Percentiles rank a stretch among this genome's conserved stretches.
Evolutionary conservation across 2,888 invertebrate genomes (phyloP).

Genomic region (Tridacna gigas): DNA sequence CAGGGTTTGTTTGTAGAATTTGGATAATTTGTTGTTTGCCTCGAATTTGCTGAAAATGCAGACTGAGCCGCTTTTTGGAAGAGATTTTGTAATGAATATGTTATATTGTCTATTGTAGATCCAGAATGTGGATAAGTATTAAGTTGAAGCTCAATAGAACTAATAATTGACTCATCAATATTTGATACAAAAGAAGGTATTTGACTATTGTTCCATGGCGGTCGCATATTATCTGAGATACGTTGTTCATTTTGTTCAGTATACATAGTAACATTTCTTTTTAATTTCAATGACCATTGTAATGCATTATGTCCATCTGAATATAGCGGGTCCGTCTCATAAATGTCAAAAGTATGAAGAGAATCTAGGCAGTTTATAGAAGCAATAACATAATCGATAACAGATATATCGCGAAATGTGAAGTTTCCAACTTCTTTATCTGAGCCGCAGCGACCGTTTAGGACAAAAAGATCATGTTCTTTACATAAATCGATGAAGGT

Average conservation of each 20-base stretch:
- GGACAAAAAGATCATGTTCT: not conserved
- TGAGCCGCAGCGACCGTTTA: conserved; percentile 12
- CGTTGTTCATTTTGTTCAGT: too few species aligned
- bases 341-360: conserved; percentile 1
- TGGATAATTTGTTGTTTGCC: not conserved
- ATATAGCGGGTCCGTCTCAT: conserved; percentile 27
- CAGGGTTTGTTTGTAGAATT: conserved; percentile 27
- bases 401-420: conserved; percentile 17
- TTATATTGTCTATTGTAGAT: too few species aligned
- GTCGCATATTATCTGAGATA: too few species aligned
- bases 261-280: too few species aligned
- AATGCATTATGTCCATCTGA: conserved; percentile 32
- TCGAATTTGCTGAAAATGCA: not conserved
- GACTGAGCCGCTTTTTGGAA: too few species aligned
- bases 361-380: not conserved
- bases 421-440: conserved; percentile 1
- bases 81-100: too few species aligned
- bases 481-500: not conserved
- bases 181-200: too few species aligned
- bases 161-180: too few species aligned
- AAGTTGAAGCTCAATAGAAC: too few species aligned
- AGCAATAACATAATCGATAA: conserved; percentile 16
- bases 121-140: too few species aligned
- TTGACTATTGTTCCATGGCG: too few species aligned
- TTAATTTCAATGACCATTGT: too few species aligned